These are phyloP conservation scores for Nematostella vectensis DNA, from an alignment of 92 coral and sea anemone species.

Conservation along the genomic window DNA sequence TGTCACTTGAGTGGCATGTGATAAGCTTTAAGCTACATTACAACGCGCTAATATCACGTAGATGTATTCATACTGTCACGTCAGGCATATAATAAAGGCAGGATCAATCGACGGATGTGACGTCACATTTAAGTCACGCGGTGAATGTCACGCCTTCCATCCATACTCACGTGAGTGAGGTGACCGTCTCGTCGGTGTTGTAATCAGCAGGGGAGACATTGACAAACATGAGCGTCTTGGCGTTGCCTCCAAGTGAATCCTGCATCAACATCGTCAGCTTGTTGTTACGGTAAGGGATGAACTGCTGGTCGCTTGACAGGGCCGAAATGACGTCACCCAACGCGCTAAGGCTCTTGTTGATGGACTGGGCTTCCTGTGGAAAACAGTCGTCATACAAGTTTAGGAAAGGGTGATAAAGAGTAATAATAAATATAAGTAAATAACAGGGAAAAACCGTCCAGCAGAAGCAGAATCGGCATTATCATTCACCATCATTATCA, in stretches of 20 bases:
- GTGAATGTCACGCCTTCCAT: too few relatives aligned
- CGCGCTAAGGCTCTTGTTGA: slow-evolving; percentile 96
- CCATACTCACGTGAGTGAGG: slow-evolving; percentile 85
- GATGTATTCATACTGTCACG: too few relatives aligned
- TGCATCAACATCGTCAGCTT: slow-evolving; percentile 95
- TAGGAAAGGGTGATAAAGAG: too few relatives aligned
- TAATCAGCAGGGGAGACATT: slow-evolving; percentile 99
- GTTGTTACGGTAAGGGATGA: slow-evolving; percentile 94
- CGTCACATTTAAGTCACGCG: too few relatives aligned
- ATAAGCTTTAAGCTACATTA: too few relatives aligned
- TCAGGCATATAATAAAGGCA: too few relatives aligned
- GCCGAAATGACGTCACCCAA: slow-evolving; percentile 98
- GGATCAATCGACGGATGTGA: too few relatives aligned
- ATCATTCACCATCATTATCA: too few relatives aligned
- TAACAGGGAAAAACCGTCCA: neutral
- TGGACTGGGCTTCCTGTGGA: slow-evolving; percentile 95
- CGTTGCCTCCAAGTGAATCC: slow-evolving; percentile 98
- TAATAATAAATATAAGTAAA: neutral
- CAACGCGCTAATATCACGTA: too few relatives aligned
- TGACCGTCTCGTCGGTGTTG: slow-evolving; percentile 93
- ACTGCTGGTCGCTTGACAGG: slow-evolving; percentile 88
- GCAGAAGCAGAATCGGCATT: too few relatives aligned
- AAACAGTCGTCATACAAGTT: slow-evolving; percentile 3
- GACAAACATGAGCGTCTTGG: slow-evolving; percentile 98
- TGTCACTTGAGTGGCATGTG: too few relatives aligned